A percentile compares a stretch with the other conserved stretches of the same genome.
Evolutionary conservation across 2,113 vertebrate genomes (phyloP).

Genomic region (Grallaria varia): DNA sequence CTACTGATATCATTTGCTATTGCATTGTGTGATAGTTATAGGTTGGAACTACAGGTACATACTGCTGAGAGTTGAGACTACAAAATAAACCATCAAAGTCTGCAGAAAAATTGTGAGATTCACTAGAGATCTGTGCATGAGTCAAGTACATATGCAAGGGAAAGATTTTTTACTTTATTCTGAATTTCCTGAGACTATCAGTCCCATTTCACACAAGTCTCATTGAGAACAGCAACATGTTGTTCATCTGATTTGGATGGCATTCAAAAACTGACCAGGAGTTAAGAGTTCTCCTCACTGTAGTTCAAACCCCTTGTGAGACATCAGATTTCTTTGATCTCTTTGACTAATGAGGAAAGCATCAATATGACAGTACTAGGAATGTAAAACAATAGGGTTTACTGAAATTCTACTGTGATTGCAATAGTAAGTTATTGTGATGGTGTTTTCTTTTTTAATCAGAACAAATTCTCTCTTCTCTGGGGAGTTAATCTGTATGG

Average conservation of each 20-base stretch:
- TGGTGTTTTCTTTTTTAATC: not conserved
- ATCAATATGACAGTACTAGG: not conserved
- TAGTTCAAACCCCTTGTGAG: slow-evolving; percentile 37
- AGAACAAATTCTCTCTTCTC: not conserved
- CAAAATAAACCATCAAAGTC: not conserved
- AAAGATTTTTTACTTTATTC: not conserved
- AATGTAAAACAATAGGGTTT: slow-evolving; percentile 7
- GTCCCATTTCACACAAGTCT: slow-evolving; percentile 18
- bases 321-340: slow-evolving; percentile 56
- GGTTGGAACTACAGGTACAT: not conserved
- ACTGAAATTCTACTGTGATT: not conserved
- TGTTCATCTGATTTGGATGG: slow-evolving; percentile 34
- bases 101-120: not conserved
- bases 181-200: not conserved
- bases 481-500: not conserved
- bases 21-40: not conserved
- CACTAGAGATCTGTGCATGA: not conserved
- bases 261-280: slow-evolving; percentile 29
- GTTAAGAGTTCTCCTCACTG: slow-evolving; percentile 19
- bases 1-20: rapidly evolving
- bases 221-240: slow-evolving; percentile 4
- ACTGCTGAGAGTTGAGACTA: not conserved
- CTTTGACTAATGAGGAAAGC: not conserved
- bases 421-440: not conserved
- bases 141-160: not conserved